Evolutionary conservation across 2,888 invertebrate species (phyloP).

Genomic region (Netelia virgata): DNA sequence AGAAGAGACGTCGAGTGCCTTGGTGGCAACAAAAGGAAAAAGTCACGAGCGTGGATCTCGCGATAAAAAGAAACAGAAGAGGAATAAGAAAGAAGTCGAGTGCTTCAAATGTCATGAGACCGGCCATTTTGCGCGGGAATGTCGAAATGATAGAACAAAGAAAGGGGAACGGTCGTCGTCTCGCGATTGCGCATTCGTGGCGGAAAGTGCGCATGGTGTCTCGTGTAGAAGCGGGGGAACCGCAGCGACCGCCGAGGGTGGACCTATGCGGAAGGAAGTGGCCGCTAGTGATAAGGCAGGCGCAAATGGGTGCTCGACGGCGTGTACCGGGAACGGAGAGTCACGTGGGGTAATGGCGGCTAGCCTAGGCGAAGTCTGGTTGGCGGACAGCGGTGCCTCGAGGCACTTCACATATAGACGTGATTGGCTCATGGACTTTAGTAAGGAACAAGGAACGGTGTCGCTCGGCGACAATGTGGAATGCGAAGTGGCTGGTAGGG

Average conservation of each 20-base stretch:
- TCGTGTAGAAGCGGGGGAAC: neutral
- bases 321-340: neutral
- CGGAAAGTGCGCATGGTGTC: conserved; percentile 2
- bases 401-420: conserved; percentile 66
- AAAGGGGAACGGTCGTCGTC: neutral
- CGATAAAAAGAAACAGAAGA: conserved; percentile 13
- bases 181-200: conserved; percentile 11
- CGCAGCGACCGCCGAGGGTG: neutral
- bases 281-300: neutral
- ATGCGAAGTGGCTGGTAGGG: conserved; percentile 57
- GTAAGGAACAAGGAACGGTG: neutral
- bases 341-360: neutral
- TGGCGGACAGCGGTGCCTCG: conserved; percentile 70
- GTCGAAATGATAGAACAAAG: neutral
- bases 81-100: conserved; percentile 4
- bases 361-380: conserved; percentile 52
- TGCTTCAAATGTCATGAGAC: conserved; percentile 20
- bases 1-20: conserved; percentile 42
- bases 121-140: conserved; percentile 37
- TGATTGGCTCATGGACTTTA: conserved; percentile 66
- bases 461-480: conserved; percentile 62
- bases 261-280: neutral
- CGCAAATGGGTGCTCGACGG: neutral
- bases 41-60: neutral
- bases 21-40: conserved; percentile 31